These are phyloP conservation scores for Diplazon laetatorius DNA, from an alignment of 2,888 invertebrate genomes.

Conservation along the genomic window DNA sequence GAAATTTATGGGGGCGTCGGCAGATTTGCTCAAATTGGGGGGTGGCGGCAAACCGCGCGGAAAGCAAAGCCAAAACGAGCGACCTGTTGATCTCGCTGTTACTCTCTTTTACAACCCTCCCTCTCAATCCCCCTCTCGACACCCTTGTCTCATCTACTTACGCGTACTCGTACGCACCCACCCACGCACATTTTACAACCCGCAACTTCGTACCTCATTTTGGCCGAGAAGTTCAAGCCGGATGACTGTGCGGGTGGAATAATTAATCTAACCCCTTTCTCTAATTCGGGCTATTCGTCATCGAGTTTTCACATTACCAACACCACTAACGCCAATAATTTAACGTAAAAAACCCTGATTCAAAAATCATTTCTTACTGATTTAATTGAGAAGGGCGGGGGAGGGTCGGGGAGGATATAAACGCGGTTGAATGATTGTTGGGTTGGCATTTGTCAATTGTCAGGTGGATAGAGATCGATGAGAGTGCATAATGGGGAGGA, in stretches of 20 bases:
- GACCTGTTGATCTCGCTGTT: slow-evolving; percentile 71
- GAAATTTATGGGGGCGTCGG: slow-evolving; percentile 39
- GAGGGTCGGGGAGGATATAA: too few relatives aligned
- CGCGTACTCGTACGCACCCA: slow-evolving; percentile 8
- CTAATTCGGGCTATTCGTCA: too few relatives aligned
- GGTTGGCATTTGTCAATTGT: slow-evolving; percentile 44
- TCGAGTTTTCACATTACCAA: too few relatives aligned
- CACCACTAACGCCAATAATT: too few relatives aligned
- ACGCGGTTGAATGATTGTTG: not conserved
- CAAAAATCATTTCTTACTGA: too few relatives aligned
- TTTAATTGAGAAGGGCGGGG: too few relatives aligned
- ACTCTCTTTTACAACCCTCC: slow-evolving; percentile 9
- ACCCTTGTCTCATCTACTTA: slow-evolving; percentile 9
- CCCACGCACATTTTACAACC: slow-evolving; percentile 11
- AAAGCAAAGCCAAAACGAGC: slow-evolving; percentile 70
- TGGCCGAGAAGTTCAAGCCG: slow-evolving; percentile 1
- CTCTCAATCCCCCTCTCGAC: slow-evolving; percentile 35
- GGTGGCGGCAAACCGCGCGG: slow-evolving; percentile 54
- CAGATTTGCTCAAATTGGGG: slow-evolving; percentile 62
- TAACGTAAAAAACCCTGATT: too few relatives aligned
- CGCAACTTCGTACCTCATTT: slow-evolving; percentile 33
- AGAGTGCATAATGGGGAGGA: slow-evolving; percentile 32
- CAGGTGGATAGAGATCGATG: slow-evolving; percentile 42
- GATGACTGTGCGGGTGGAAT: not conserved
- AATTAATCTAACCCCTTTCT: not conserved